A percentile compares a stretch with the other conserved stretches of the same genome.
phyloP scores from a whole-genome alignment of 1,140 invertebrate genomes.

The Xylocopa sonorina region DNA sequence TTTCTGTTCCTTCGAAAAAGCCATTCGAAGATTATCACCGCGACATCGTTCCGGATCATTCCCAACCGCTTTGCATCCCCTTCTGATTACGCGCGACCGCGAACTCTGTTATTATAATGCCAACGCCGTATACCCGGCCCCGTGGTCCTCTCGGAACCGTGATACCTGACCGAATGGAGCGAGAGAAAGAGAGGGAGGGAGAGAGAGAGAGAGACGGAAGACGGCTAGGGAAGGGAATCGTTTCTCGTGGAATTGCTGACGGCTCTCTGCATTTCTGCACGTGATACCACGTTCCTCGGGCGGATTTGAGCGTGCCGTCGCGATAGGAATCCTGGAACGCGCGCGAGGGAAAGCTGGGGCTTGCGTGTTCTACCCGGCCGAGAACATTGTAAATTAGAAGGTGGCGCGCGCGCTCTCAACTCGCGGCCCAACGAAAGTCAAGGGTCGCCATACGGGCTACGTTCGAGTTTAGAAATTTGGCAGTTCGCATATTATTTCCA shows the following conservation, averaged over 20 bases:
- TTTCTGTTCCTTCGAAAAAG: too few relatives aligned
- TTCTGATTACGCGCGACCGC: too few relatives aligned
- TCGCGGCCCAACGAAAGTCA: not conserved
- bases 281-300: constrained; percentile 67
- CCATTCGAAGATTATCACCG: constrained; percentile 81
- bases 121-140: constrained; percentile 70
- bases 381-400: constrained; percentile 50
- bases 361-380: constrained; percentile 43
- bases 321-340: constrained; percentile 19
- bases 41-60: constrained; percentile 80
- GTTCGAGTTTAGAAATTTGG: not conserved
- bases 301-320: constrained; percentile 40
- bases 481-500: too few relatives aligned
- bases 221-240: constrained; percentile 73
- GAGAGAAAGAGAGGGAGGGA: constrained; percentile 44
- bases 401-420: not conserved
- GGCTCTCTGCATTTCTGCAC: constrained; percentile 79
- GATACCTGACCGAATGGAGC: constrained; percentile 15
- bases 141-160: constrained; percentile 34
- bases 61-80: too few relatives aligned
- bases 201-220: not conserved
- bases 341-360: constrained; percentile 23
- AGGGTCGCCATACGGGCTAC: not conserved
- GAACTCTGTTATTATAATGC: constrained; percentile 79
- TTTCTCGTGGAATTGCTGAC: constrained; percentile 80